Evolutionary conservation across 2,797 vertebrate genomes (phyloP).

Genomic region (Balearica regulorum): DNA sequence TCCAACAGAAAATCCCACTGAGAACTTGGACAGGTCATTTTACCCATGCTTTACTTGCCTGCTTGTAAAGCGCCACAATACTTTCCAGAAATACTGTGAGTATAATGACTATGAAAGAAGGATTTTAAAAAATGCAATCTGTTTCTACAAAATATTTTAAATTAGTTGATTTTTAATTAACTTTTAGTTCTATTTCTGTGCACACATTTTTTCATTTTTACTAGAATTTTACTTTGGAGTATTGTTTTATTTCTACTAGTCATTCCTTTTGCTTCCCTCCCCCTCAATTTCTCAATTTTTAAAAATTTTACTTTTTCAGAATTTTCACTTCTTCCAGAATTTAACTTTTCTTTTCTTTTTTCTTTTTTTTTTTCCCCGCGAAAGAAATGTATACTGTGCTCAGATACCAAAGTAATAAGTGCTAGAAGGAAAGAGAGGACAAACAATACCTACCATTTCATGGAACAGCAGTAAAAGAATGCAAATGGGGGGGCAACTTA

Average conservation of each 20-base stretch:
- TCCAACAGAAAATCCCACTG: background rate
- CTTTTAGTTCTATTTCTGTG: background rate
- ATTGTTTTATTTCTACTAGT: background rate
- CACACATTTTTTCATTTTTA: background rate
- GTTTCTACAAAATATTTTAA: background rate
- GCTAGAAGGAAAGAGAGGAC: background rate
- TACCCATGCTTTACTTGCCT: background rate
- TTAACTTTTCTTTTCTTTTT: background rate
- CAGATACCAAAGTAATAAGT: background rate
- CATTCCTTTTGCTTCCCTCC: background rate
- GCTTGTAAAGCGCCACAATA: background rate
- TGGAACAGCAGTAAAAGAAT: background rate
- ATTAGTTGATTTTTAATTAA: background rate
- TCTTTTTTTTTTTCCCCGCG: background rate
- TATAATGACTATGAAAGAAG: background rate
- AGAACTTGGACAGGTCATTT: background rate
- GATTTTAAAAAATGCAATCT: background rate
- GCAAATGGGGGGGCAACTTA: background rate
- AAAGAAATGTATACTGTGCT: background rate
- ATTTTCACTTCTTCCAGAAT: background rate
- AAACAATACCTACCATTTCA: background rate
- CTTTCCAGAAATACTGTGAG: background rate
- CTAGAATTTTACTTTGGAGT: background rate
- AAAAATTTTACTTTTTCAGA: background rate
- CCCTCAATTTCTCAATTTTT: background rate